Evolutionary conservation across 2,113 vertebrate species (phyloP).

Genomic region (Pongo pygmaeus): DNA sequence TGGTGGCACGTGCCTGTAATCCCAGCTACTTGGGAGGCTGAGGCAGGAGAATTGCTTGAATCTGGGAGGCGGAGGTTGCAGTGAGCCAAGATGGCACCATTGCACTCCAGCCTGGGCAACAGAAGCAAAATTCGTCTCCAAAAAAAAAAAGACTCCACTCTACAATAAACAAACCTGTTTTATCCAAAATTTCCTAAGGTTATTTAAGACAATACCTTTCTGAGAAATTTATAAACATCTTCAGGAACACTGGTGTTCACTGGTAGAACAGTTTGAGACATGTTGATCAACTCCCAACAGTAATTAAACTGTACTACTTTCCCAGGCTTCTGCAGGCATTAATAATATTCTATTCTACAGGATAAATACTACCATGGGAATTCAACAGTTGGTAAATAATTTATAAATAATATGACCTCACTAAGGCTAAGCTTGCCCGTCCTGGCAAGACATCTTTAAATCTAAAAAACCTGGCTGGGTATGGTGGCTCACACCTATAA

Average conservation of each 20-base stretch:
- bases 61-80: no score
- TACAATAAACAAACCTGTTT: background rate
- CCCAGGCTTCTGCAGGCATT: background rate
- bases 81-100: no score
- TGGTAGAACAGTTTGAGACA: background rate
- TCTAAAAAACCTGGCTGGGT: background rate
- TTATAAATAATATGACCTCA: background rate
- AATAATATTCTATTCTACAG: background rate
- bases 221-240: background rate
- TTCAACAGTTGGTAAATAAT: constrained; percentile 8
- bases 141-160: background rate
- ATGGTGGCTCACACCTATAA: no score
- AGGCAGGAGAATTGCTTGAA: no score
- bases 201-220: background rate
- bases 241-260: background rate
- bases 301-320: background rate
- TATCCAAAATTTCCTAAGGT: background rate
- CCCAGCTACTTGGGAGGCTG: no score
- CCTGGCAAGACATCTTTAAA: background rate
- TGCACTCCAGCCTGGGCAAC: no score
- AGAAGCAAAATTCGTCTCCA: no score
- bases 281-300: background rate
- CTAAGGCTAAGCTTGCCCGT: background rate
- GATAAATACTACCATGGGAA: background rate
- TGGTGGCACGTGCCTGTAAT: no score